phyloP scores from a whole-genome alignment of 1,140 invertebrate species.

The Archivesica marissinica region DNA sequence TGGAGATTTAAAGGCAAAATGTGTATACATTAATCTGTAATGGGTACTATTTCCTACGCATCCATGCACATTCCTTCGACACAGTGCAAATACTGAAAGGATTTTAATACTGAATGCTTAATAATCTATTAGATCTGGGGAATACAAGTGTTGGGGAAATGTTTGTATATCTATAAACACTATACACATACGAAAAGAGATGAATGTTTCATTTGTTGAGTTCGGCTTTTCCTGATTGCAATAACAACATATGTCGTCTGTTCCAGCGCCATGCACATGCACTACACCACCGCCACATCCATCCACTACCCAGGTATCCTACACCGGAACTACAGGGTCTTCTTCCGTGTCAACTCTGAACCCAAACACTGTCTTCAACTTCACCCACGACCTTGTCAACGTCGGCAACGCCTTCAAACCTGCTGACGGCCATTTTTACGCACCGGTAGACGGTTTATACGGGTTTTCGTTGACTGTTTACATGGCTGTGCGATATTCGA shows the following conservation, averaged over 20 bases:
- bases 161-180: too few species aligned
- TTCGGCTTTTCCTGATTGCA: too few species aligned
- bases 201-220: too few species aligned
- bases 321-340: conserved; percentile 23
- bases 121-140: too few species aligned
- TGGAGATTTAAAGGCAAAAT: too few species aligned
- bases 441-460: conserved; percentile 50
- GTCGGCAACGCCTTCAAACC: conserved; percentile 26
- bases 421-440: conserved; percentile 24
- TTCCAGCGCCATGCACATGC: conserved; percentile 53
- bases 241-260: not conserved
- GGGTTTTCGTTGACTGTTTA: conserved; percentile 44
- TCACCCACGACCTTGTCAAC: conserved; percentile 41
- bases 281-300: not conserved
- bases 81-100: too few species aligned
- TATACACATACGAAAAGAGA: too few species aligned
- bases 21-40: too few species aligned
- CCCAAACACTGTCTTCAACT: conserved; percentile 30
- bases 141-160: too few species aligned
- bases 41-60: too few species aligned
- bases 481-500: conserved; percentile 12
- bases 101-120: too few species aligned
- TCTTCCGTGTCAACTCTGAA: conserved; percentile 15
- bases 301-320: not conserved
- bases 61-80: too few species aligned